Evolutionary conservation across 2,888 invertebrate genomes (phyloP), one percentile per base, ranked within the genome.

Genomic region (Euphydryas editha): DNA sequence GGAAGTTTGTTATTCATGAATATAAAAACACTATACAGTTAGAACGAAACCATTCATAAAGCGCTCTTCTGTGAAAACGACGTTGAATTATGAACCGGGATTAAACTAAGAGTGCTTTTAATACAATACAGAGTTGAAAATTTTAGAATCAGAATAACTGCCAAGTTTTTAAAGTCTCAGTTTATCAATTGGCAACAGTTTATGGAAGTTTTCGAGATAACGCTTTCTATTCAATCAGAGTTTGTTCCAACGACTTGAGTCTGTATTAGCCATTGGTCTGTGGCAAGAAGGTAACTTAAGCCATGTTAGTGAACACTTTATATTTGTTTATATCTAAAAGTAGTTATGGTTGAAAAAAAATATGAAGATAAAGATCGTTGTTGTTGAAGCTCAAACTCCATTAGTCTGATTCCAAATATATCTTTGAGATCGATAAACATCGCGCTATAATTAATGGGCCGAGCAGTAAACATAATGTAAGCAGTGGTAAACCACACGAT

Each of bases 141-240:
- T 64, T 7, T 58, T 36, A 20, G 42, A 42, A 20, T 37, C 36
- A 42, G 20, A 51, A 39, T 46, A 44, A 58, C 44, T 65, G 61
- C 61, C 68, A 68, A 68, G 58, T 68, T 62, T 20, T 62, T 30
- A 61, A 57, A 58, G 61, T 58, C 61, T 15, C 30, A 47, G 47
- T 59, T 65, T 68, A 68, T 59, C 65, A 62, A 68, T 65, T 62
- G 68, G 65, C 61, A 42, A 47, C 65, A 61, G 61, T 59, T 68
- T 61, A 58, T 36, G 65, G 30, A 68, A 68, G 58, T 65, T 65
- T 65, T 47, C 37, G 51, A 61, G 63, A 63, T 63, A 58, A 42
- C 63, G 39, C 20, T 47, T 39, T 15, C 18, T 44, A 24, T 54
- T 64, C 21, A 21, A 60, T 49, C 54, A 6, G n/a, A 49, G 24